Evolutionary conservation across 2,888 invertebrate genomes (phyloP).

Genomic region (Dyspetes luteomarginatus): DNA sequence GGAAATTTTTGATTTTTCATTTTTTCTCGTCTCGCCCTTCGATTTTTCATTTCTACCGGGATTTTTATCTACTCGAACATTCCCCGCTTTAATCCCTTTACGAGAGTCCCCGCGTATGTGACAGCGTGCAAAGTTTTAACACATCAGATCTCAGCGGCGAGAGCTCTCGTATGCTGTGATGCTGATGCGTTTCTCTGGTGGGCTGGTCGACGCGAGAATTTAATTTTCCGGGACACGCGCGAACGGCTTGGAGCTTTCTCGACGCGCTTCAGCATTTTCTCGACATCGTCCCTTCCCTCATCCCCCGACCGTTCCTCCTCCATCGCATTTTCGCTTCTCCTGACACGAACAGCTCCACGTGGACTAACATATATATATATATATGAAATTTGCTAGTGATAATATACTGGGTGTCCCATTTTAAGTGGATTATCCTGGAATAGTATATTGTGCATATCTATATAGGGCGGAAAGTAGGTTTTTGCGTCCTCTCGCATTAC

Average conservation of each 20-base stretch:
- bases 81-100: conserved; percentile 41
- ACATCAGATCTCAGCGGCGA: background rate
- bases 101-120: background rate
- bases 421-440: too few relatives aligned
- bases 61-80: conserved; percentile 27
- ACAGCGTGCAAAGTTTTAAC: conserved; percentile 15
- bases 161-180: background rate
- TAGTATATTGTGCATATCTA: too few relatives aligned
- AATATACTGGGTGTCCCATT: too few relatives aligned
- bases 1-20: background rate
- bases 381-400: too few relatives aligned
- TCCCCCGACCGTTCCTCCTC: background rate
- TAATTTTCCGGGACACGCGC: conserved; percentile 44
- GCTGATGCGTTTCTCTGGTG: conserved; percentile 2
- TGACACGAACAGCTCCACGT: conserved; percentile 51
- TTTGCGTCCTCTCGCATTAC: too few relatives aligned
- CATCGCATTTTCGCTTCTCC: background rate
- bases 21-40: background rate
- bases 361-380: conserved; percentile 1
- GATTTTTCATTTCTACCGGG: background rate
- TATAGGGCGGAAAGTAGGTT: too few relatives aligned
- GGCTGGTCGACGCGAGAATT: conserved; percentile 46
- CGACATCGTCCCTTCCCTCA: background rate
- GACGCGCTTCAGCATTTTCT: conserved; percentile 47
- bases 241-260: conserved; percentile 5